Percentiles rank a stretch among this genome's conserved stretches.
Evolutionary conservation across 2,113 vertebrate species (phyloP).

Genomic region (Ovis canadensis): DNA sequence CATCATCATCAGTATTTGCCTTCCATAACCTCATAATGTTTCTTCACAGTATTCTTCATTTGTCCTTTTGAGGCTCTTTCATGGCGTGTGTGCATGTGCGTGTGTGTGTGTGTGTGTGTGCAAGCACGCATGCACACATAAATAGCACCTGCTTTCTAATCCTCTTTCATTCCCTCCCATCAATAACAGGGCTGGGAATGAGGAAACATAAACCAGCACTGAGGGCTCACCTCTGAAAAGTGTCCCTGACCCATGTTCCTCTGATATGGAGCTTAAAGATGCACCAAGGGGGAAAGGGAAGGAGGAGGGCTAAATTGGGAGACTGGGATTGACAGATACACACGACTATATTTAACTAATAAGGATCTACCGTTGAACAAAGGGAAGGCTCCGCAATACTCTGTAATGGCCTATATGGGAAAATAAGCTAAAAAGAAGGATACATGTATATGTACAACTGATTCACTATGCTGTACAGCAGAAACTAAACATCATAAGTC

Average conservation of each 20-base stretch:
- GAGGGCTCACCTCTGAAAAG: not conserved
- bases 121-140: not conserved
- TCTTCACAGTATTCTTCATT: not conserved
- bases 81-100: no score
- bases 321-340: not conserved
- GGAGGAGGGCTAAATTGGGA: not conserved
- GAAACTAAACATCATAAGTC: not conserved
- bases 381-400: not conserved
- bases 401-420: not conserved
- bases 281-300: not conserved
- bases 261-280: not conserved
- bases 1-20: not conserved
- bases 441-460: not conserved
- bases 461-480: not conserved
- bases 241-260: not conserved
- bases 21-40: not conserved
- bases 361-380: not conserved
- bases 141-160: not conserved
- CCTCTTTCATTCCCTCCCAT: not conserved
- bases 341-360: not conserved
- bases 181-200: not conserved
- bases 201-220: not conserved
- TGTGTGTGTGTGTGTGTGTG: no score
- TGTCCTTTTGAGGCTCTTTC: not conserved
- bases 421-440: not conserved